Evolutionary conservation across 2,888 invertebrate genomes (phyloP).

Genomic region (Cantharis rustica): DNA sequence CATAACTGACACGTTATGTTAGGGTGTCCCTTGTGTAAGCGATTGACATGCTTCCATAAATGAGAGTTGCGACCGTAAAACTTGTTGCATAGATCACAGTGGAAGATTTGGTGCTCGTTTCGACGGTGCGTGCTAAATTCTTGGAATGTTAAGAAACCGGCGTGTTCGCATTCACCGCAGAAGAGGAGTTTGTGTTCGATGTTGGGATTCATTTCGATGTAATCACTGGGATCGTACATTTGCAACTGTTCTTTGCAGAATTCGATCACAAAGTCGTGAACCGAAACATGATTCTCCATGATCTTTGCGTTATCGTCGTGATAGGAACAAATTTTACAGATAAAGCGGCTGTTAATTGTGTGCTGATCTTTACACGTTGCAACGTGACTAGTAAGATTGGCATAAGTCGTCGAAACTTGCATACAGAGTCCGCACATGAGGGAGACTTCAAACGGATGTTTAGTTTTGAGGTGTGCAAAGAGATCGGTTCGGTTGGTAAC

Average conservation of each 20-base stretch:
- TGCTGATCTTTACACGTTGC: slow-evolving; percentile 57
- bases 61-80: slow-evolving; percentile 65
- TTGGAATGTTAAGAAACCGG: slow-evolving; percentile 56
- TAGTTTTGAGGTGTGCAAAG: slow-evolving; percentile 61
- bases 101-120: slow-evolving; percentile 60
- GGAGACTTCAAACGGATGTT: slow-evolving; percentile 60
- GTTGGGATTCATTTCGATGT: slow-evolving; percentile 54
- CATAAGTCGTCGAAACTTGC: slow-evolving; percentile 57
- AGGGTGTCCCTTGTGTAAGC: slow-evolving; percentile 63
- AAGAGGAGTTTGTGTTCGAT: slow-evolving; percentile 36
- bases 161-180: slow-evolving; percentile 45
- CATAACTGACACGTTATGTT: slow-evolving; percentile 64
- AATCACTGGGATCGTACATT: slow-evolving; percentile 58
- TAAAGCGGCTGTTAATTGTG: slow-evolving; percentile 52
- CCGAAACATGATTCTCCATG: slow-evolving; percentile 58
- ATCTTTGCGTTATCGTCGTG: slow-evolving; percentile 61
- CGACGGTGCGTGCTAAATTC: slow-evolving; percentile 61
- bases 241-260: slow-evolving; percentile 49
- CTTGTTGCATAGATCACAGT: slow-evolving; percentile 65
- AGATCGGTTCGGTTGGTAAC: slow-evolving; percentile 58
- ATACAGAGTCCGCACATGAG: slow-evolving; percentile 63
- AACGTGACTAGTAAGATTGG: slow-evolving; percentile 59
- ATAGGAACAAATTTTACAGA: slow-evolving; percentile 60
- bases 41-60: slow-evolving; percentile 66
- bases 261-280: slow-evolving; percentile 59